Conservation (phyloP, 2,113 vertebrate species). For the Chloebia gouldiae region DNA sequence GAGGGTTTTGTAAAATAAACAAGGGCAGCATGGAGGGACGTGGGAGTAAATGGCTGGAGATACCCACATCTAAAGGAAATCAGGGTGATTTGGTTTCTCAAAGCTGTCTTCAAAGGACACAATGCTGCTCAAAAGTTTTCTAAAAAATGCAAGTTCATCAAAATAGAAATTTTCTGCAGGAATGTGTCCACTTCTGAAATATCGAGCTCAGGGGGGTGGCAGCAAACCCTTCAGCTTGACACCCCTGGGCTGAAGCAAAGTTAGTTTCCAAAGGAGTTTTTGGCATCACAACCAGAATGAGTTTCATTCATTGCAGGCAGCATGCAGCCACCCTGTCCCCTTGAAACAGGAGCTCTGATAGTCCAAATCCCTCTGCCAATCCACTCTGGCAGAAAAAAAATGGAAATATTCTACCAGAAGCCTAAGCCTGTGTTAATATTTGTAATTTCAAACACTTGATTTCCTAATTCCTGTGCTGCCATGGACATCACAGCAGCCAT, state of each 20-base stretch:
- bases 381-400: background rate
- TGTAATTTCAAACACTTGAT: background rate
- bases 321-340: rapidly evolving
- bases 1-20: background rate
- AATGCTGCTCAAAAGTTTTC: background rate
- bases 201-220: rapidly evolving
- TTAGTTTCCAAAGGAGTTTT: background rate
- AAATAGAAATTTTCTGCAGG: background rate
- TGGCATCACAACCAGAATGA: background rate
- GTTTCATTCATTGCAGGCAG: background rate
- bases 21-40: rapidly evolving
- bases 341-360: background rate
- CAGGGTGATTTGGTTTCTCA: background rate
- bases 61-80: background rate
- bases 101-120: background rate
- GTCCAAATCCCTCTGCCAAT: background rate
- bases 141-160: background rate
- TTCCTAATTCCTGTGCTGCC: background rate
- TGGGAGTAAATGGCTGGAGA: rapidly evolving
- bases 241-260: background rate
- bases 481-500: rapidly evolving
- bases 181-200: background rate
- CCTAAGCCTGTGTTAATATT: background rate
- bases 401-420: background rate
- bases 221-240: background rate